A percentile compares a stretch with the other conserved stretches of the same genome.
Conservation (phyloP, 1,140 invertebrate species). For the Sipha flava region DNA sequence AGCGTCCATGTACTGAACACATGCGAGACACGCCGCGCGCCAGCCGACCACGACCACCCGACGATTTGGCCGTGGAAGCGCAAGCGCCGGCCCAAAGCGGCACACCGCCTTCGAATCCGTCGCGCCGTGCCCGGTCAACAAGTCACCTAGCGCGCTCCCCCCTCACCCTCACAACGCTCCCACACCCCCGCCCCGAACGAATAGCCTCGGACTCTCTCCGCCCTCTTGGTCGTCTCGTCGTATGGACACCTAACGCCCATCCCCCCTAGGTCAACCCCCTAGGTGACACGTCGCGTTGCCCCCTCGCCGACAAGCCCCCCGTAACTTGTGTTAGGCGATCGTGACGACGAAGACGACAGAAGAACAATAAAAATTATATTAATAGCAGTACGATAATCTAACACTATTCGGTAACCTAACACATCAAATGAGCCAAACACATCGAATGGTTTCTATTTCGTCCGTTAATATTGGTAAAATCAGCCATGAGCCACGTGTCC, state of each 20-base stretch:
- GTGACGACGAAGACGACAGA: no score
- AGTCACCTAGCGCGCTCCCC: background rate
- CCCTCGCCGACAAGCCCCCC: no score
- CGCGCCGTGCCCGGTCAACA: background rate
- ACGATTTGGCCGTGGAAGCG: background rate
- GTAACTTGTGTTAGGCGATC: no score
- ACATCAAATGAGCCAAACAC: no score
- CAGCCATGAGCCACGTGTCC: no score
- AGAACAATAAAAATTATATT: no score
- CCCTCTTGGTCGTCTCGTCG: background rate
- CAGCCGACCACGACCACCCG: background rate
- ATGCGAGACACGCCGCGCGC: conserved; percentile 9
- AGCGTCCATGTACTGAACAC: conserved; percentile 20
- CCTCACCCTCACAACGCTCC: no score
- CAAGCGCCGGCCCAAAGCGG: background rate
- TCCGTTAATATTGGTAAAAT: no score
- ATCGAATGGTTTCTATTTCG: no score
- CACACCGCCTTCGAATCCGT: background rate
- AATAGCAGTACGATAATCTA: no score
- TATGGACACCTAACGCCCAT: background rate
- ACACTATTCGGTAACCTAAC: no score
- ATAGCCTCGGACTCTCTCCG: background rate
- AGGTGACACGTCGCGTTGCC: no score
- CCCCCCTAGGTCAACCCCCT: background rate
- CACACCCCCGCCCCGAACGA: background rate